A percentile compares a stretch with the other conserved stretches of the same genome.
phyloP scores from a whole-genome alignment of 64 coral and sea anemone species.

The Dendrophyllia cribrosa region DNA sequence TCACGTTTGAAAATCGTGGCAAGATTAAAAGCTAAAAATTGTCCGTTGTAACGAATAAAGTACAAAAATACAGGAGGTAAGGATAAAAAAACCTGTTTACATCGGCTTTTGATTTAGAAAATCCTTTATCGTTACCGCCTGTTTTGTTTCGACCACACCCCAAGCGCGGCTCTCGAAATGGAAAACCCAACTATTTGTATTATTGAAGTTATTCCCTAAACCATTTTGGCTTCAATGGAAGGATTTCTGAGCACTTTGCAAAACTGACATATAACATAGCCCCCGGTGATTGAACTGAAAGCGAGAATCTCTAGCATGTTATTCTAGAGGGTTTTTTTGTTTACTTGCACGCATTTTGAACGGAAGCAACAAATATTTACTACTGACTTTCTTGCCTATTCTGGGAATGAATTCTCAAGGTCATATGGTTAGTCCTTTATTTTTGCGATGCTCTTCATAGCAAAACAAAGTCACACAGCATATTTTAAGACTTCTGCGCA shows the following conservation, averaged over 20 bases:
- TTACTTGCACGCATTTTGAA: neutral
- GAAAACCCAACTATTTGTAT: neutral
- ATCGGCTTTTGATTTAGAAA: too few relatives aligned
- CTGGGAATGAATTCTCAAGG: neutral
- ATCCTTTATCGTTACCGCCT: too few relatives aligned
- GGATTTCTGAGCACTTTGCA: neutral
- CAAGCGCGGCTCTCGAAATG: too few relatives aligned
- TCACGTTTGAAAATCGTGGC: neutral
- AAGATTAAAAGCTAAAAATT: neutral
- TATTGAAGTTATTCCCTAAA: neutral
- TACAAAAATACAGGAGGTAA: too few relatives aligned
- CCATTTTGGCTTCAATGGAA: neutral
- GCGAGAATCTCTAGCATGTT: conserved; percentile 21
- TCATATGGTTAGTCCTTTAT: neutral
- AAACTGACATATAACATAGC: too few relatives aligned
- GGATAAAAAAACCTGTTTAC: too few relatives aligned
- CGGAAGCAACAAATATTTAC: neutral
- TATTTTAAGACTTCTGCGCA: too few relatives aligned
- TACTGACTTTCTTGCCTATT: neutral
- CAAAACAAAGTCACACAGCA: too few relatives aligned
- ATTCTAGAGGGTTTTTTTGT: neutral
- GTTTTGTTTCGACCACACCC: too few relatives aligned
- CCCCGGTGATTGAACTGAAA: neutral
- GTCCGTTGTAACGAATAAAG: neutral
- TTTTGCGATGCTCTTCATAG: too few relatives aligned